phyloP scores from a whole-genome alignment of 2,888 invertebrate genomes.

The Priocnemis perturbator region DNA sequence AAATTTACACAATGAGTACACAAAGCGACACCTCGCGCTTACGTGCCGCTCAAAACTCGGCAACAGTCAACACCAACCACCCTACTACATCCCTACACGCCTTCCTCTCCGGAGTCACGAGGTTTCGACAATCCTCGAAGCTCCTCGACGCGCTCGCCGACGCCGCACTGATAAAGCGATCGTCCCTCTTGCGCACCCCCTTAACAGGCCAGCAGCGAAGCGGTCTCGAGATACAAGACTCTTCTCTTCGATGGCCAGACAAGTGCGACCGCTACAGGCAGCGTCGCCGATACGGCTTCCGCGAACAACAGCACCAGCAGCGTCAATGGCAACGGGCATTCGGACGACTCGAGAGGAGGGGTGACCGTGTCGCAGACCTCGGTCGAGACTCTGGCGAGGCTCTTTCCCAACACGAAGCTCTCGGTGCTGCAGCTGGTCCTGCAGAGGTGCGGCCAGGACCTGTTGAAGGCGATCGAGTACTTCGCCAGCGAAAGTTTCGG shows the following conservation, averaged over 20 bases:
- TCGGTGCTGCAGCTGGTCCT: conserved; percentile 93
- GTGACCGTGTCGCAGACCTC: conserved; percentile 82
- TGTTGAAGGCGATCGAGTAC: conserved; percentile 93
- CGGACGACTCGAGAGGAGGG: conserved; percentile 46
- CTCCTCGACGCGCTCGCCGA: no score
- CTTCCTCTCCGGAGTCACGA: no score
- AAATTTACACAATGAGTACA: no score
- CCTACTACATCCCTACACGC: no score
- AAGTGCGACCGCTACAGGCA: no score
- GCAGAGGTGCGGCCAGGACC: conserved; percentile 93
- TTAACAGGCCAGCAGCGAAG: conserved; percentile 1
- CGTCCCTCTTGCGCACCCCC: conserved; percentile 3
- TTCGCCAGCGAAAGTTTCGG: conserved; percentile 76
- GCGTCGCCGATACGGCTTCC: neutral
- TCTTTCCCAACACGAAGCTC: conserved; percentile 93
- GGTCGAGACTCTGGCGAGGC: conserved; percentile 88
- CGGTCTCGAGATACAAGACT: conserved; percentile 28
- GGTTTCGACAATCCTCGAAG: no score
- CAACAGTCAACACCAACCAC: no score
- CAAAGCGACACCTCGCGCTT: no score
- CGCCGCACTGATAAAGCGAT: no score
- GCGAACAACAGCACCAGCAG: neutral
- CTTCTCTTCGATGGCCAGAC: conserved; percentile 28
- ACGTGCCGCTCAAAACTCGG: no score
- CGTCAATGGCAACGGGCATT: neutral